These are phyloP conservation scores for Phymastichus coffea DNA, from an alignment of 1,140 invertebrate genomes.

Conservation along the genomic window DNA sequence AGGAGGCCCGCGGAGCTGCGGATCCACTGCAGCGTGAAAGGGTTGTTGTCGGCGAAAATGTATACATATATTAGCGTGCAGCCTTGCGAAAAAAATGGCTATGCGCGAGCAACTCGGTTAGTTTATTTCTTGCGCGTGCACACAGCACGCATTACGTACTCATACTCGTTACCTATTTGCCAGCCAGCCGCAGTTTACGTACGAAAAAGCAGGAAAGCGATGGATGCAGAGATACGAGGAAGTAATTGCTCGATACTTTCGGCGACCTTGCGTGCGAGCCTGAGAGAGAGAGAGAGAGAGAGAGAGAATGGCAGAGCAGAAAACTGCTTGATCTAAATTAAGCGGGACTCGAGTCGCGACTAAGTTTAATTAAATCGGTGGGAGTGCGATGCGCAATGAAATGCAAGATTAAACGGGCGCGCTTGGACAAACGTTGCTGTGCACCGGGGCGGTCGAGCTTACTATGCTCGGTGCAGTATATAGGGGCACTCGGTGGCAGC, in stretches of 20 bases:
- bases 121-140: constrained; percentile 15
- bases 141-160: background rate
- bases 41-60: too few relatives aligned
- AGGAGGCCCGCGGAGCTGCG: background rate
- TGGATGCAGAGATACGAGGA: too few relatives aligned
- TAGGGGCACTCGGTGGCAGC: too few relatives aligned
- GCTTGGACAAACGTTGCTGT: constrained; percentile 1
- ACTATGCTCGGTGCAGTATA: too few relatives aligned
- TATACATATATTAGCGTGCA: too few relatives aligned
- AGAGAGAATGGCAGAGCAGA: too few relatives aligned
- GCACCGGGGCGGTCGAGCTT: too few relatives aligned
- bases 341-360: background rate
- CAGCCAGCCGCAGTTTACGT: too few relatives aligned
- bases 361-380: constrained; percentile 22
- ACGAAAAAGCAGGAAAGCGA: too few relatives aligned
- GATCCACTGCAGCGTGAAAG: constrained; percentile 2
- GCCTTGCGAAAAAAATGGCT: background rate
- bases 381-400: constrained; percentile 1
- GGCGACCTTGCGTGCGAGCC: too few relatives aligned
- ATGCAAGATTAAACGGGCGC: constrained; percentile 7
- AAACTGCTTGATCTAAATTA: background rate
- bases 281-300: too few relatives aligned
- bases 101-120: constrained; percentile 12
- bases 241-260: too few relatives aligned
- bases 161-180: background rate